Evolutionary conservation across 2,888 invertebrate species (phyloP).

Genomic region (Lathronympha strigana): DNA sequence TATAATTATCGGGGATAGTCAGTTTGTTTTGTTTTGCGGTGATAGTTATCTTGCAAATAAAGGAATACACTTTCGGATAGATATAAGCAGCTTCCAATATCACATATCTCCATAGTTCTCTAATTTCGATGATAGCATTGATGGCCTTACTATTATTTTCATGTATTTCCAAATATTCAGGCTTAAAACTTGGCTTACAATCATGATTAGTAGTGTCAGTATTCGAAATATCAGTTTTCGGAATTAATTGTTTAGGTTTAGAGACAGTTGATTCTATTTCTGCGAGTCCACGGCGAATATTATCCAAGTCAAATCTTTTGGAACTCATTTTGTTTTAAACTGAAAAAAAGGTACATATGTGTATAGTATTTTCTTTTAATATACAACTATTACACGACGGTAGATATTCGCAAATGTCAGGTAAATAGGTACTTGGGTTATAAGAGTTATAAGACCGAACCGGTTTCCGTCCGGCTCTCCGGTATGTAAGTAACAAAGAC

Average conservation of each 20-base stretch:
- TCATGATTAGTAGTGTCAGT: background rate
- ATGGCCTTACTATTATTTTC: slow-evolving; percentile 7
- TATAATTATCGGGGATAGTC: background rate
- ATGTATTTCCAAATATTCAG: background rate
- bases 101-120: slow-evolving; percentile 31
- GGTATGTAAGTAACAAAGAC: too few relatives aligned
- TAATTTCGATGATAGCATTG: slow-evolving; percentile 36
- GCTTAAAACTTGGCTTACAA: slow-evolving; percentile 19
- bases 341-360: background rate
- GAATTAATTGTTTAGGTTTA: background rate
- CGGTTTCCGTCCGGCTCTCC: too few relatives aligned
- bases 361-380: too few relatives aligned
- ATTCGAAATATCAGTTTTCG: background rate
- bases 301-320: background rate
- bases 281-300: background rate
- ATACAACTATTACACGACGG: too few relatives aligned
- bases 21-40: too few relatives aligned
- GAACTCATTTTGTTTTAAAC: slow-evolving; percentile 8
- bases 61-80: slow-evolving; percentile 24
- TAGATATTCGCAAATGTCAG: too few relatives aligned
- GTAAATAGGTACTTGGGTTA: too few relatives aligned
- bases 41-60: too few relatives aligned
- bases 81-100: slow-evolving; percentile 10
- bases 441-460: too few relatives aligned
- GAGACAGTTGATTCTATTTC: background rate